Conservation (phyloP, 2,113 vertebrate genomes). For the Butorides virescens region DNA sequence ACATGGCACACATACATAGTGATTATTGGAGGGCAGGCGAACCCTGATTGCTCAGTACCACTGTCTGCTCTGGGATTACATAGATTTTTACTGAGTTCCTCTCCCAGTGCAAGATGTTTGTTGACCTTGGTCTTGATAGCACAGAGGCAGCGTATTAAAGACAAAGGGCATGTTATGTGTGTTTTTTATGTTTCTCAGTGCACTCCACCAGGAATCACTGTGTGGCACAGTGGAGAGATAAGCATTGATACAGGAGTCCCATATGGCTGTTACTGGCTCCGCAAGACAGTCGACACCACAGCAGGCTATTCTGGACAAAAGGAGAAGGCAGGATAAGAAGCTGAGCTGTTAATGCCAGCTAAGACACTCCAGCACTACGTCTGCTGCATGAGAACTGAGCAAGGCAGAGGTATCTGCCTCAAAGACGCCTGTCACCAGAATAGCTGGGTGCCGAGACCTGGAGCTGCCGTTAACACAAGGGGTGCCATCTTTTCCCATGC, state of each 20-base stretch:
- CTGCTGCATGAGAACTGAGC: background rate
- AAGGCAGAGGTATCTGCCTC: background rate
- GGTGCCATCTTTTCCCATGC: background rate
- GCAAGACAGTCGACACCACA: background rate
- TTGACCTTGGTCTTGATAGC: background rate
- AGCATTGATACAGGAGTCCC: background rate
- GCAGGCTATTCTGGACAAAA: background rate
- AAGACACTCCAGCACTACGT: background rate
- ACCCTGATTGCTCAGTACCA: background rate
- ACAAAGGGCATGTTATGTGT: background rate
- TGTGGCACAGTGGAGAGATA: background rate
- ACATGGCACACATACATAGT: fast-evolving
- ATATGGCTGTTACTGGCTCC: background rate
- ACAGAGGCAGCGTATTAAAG: background rate
- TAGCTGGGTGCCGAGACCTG: fast-evolving
- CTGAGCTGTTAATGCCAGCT: conserved; percentile 12
- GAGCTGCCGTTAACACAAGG: background rate
- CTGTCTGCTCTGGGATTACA: background rate
- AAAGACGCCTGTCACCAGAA: background rate
- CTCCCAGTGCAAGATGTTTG: background rate
- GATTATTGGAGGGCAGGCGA: background rate
- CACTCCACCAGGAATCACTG: background rate
- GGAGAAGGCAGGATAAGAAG: background rate
- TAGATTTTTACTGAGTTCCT: background rate
- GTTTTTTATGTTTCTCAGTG: background rate